Percentiles rank a stretch among this genome's conserved stretches.
Evolutionary conservation across 2,888 invertebrate genomes (phyloP).

Genomic region (Sesamia inferens): DNA sequence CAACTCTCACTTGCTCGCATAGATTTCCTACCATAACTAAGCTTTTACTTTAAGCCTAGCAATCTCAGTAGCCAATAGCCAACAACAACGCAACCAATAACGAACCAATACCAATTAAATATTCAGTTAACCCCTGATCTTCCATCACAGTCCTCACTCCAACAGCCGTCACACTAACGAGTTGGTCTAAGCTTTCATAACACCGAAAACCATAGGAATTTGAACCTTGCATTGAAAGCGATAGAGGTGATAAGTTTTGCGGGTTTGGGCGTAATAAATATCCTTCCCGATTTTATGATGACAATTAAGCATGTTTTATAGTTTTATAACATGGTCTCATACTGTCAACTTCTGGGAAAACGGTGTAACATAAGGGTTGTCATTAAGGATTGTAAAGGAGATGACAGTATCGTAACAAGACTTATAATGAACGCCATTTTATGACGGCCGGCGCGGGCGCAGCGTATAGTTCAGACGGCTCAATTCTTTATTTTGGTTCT

Average conservation of each 20-base stretch:
- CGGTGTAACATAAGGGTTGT: conserved; percentile 71
- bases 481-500: conserved; percentile 65
- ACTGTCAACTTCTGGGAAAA: conserved; percentile 88
- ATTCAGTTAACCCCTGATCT: conserved; percentile 69
- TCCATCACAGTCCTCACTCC: conserved; percentile 70
- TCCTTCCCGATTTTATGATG: conserved; percentile 78
- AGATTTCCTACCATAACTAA: conserved; percentile 1
- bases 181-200: conserved; percentile 62
- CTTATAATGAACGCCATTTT: conserved; percentile 79
- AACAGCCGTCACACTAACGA: conserved; percentile 79
- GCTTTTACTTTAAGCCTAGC: conserved; percentile 5
- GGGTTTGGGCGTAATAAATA: conserved; percentile 63
- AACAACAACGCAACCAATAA: conserved; percentile 72
- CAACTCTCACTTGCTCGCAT: conserved; percentile 17
- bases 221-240: conserved; percentile 5
- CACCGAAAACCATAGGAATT: conserved; percentile 29
- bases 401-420: conserved; percentile 86
- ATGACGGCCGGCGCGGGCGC: conserved; percentile 64
- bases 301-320: conserved; percentile 86
- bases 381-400: conserved; percentile 86
- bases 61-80: conserved; percentile 57
- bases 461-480: conserved; percentile 55
- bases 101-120: conserved; percentile 73
- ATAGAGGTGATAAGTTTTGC: conserved; percentile 28
- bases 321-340: conserved; percentile 79